Conservation (phyloP, 2,113 vertebrate genomes). For the Lasiurus cinereus region DNA sequence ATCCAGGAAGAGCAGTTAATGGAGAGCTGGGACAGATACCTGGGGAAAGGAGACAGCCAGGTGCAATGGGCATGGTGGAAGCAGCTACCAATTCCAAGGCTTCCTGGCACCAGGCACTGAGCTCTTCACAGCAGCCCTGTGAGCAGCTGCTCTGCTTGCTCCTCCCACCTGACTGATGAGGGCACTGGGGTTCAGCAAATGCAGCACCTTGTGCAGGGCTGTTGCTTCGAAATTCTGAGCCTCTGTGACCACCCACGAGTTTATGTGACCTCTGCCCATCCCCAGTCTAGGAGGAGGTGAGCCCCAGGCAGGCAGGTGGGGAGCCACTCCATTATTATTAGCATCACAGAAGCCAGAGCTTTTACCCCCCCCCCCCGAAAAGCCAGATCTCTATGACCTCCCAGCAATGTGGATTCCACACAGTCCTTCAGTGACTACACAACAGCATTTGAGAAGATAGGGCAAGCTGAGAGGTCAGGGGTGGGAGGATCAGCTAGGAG, state of each 20-base stretch:
- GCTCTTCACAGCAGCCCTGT: background rate
- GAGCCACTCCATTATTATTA: background rate
- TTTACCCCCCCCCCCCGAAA: background rate
- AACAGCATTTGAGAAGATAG: background rate
- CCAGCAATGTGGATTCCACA: background rate
- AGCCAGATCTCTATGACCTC: background rate
- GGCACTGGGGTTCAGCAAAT: background rate
- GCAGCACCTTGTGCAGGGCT: background rate
- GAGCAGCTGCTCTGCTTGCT: background rate
- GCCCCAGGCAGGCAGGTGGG: background rate
- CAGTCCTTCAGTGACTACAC: background rate
- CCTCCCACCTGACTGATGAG: background rate
- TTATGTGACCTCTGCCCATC: background rate
- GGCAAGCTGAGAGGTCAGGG: no score
- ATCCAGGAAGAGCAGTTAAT: background rate
- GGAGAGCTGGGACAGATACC: rapidly evolving
- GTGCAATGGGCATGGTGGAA: no score
- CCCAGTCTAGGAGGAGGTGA: background rate
- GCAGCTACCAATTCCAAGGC: no score
- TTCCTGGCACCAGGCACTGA: background rate
- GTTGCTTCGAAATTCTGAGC: background rate
- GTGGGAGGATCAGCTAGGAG: background rate
- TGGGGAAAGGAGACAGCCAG: background rate
- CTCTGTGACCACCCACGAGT: background rate
- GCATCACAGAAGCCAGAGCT: background rate